phyloP scores from a whole-genome alignment of 2,113 vertebrate genomes.

The Peromyscus maniculatus region DNA sequence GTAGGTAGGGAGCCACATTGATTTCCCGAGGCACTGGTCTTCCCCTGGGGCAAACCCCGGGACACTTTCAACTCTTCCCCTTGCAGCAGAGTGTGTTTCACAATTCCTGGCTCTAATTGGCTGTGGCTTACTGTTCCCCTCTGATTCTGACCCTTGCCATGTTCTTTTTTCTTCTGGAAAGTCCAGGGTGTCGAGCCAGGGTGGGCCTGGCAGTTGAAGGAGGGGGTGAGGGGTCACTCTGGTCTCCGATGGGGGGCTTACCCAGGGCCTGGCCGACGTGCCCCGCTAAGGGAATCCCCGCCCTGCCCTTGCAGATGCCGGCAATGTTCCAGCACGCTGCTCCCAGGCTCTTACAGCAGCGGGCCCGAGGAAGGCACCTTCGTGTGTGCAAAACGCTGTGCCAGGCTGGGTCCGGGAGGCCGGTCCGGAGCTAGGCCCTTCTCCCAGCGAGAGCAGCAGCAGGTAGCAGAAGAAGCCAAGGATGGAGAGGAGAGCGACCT shows the following conservation, averaged over 20 bases:
- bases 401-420: slow-evolving; percentile 83
- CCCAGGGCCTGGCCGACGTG: fast-evolving
- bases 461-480: slow-evolving; percentile 63
- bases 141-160: neutral
- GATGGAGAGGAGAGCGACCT: slow-evolving; percentile 23
- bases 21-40: neutral
- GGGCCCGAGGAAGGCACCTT: slow-evolving; percentile 90
- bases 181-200: neutral
- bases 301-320: slow-evolving; percentile 90
- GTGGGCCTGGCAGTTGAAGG: neutral
- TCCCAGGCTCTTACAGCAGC: slow-evolving; percentile 94
- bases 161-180: neutral
- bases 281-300: neutral
- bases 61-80: slow-evolving; percentile 39
- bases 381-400: slow-evolving; percentile 92
- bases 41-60: neutral
- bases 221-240: neutral
- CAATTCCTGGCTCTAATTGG: slow-evolving; percentile 12
- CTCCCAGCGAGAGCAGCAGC: slow-evolving; percentile 64
- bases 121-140: neutral
- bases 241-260: neutral
- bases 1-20: neutral
- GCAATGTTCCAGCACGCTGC: slow-evolving; percentile 94
- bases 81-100: neutral
- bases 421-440: slow-evolving; percentile 83